Conservation (phyloP, 2,797 vertebrate species). For the Acanthornis magna region DNA sequence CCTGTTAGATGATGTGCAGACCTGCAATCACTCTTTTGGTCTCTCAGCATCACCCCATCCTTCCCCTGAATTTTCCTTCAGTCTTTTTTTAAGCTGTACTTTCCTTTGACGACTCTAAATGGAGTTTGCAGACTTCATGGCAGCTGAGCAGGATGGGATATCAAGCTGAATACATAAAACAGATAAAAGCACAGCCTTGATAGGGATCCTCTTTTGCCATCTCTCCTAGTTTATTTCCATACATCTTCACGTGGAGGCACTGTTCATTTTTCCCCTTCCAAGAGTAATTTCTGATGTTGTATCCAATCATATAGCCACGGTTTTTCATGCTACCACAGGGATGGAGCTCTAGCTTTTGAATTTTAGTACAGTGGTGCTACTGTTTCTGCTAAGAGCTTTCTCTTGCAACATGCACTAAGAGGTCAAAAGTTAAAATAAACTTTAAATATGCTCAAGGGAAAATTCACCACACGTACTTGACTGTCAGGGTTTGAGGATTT, state of each 20-base stretch:
- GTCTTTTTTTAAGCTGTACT: neutral
- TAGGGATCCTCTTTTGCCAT: neutral
- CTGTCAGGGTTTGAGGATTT: neutral
- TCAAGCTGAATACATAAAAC: neutral
- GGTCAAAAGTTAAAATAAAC: constrained; percentile 50
- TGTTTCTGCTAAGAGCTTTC: constrained; percentile 12
- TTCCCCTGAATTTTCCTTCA: neutral
- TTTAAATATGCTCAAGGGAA: constrained; percentile 11
- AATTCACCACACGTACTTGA: constrained; percentile 1
- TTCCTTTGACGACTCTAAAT: neutral
- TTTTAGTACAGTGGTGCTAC: neutral
- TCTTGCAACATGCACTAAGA: neutral
- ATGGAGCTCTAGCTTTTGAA: neutral
- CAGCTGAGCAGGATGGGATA: neutral
- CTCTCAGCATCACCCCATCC: neutral
- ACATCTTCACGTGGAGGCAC: neutral
- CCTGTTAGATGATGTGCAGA: neutral
- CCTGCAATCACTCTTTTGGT: neutral
- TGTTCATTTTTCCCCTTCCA: neutral
- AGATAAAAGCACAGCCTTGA: neutral
- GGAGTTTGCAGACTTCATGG: neutral
- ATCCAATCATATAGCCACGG: neutral
- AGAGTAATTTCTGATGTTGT: neutral
- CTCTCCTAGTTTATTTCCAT: neutral
- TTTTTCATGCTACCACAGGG: neutral